These are phyloP conservation scores for Andrena camellia DNA, from an alignment of 2,888 invertebrate species.

Conservation along the genomic window DNA sequence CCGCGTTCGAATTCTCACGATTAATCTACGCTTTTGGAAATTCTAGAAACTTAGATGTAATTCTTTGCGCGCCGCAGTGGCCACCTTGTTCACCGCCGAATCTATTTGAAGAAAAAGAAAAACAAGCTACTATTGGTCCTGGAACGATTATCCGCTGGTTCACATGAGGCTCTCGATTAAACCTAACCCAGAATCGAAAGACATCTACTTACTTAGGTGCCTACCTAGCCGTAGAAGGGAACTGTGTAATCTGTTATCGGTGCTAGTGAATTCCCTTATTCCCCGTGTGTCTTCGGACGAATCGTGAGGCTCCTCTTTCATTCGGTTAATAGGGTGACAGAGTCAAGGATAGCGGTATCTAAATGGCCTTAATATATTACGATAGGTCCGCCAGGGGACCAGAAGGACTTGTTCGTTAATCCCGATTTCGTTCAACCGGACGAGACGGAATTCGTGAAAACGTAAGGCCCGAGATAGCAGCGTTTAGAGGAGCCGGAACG, in stretches of 20 bases:
- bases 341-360: constrained; percentile 69
- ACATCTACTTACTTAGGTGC: background rate
- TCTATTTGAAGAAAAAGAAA: background rate
- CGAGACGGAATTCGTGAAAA: constrained; percentile 53
- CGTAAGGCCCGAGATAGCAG: constrained; percentile 48
- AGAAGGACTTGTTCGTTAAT: constrained; percentile 51
- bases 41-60: background rate
- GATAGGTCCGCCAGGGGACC: constrained; percentile 51
- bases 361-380: constrained; percentile 63
- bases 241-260: background rate
- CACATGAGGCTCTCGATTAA: background rate
- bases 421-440: constrained; percentile 38
- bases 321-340: constrained; percentile 62
- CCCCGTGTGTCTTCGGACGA: constrained; percentile 6
- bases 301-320: constrained; percentile 33
- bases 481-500: constrained; percentile 39
- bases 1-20: constrained; percentile 13
- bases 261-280: background rate
- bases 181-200: background rate
- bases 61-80: background rate
- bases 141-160: background rate
- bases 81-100: background rate
- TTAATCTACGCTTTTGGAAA: background rate
- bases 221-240: background rate
- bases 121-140: background rate